These are phyloP conservation scores for Henricia sp. DNA, from an alignment of 53 echinoderm and acorn worm species.

Conservation along the genomic window DNA sequence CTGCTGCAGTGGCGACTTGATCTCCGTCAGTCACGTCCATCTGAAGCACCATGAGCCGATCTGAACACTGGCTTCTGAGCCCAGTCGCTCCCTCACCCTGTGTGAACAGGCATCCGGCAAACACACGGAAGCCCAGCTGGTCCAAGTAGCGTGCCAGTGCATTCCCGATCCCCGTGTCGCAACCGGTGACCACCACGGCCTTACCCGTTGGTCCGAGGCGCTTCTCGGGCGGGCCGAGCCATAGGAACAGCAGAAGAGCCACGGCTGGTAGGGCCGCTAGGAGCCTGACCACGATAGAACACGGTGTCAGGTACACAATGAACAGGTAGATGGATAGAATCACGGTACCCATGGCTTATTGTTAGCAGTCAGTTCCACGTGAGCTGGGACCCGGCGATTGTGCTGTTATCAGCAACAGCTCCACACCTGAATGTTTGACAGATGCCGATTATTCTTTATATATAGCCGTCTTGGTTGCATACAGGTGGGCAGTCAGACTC, in stretches of 20 bases:
- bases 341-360: slow-evolving; percentile 10
- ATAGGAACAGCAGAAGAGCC: slow-evolving; percentile 18
- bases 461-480: slow-evolving; percentile 42
- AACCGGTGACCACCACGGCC: slow-evolving; percentile 81
- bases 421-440: slow-evolving; percentile 43
- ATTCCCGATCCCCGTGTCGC: slow-evolving; percentile 83
- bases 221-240: slow-evolving; percentile 45
- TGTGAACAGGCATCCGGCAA: slow-evolving; percentile 71
- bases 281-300: slow-evolving; percentile 23
- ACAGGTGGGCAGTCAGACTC: slow-evolving; percentile 53
- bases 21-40: slow-evolving; percentile 73
- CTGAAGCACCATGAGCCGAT: slow-evolving; percentile 56
- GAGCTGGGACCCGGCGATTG: slow-evolving; percentile 28
- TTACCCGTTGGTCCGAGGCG: slow-evolving; percentile 48
- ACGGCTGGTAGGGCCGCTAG: slow-evolving; percentile 30
- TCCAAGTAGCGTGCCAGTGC: slow-evolving; percentile 65
- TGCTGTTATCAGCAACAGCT: slow-evolving; percentile 7
- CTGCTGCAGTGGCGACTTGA: slow-evolving; percentile 53
- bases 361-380: slow-evolving; percentile 4
- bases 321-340: slow-evolving; percentile 42
- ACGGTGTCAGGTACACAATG: slow-evolving; percentile 39
- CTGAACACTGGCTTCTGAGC: slow-evolving; percentile 42
- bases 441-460: slow-evolving; percentile 52
- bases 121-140: slow-evolving; percentile 71
- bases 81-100: slow-evolving; percentile 55